phyloP scores from a whole-genome alignment of 2,113 vertebrate genomes.

The Urocynchramus pylzowi region DNA sequence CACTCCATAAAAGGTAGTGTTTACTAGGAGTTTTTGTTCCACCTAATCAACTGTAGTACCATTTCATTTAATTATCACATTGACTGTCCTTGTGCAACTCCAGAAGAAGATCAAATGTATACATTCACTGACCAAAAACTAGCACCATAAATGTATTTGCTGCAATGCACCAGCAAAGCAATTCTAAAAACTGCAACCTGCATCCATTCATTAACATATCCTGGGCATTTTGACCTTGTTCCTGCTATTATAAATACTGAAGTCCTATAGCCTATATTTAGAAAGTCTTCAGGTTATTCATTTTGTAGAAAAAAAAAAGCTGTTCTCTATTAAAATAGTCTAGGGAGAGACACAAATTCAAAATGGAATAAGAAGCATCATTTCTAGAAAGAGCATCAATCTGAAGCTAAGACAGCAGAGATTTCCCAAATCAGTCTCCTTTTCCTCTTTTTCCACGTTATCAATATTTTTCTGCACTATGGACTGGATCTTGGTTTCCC shows the following conservation, averaged over 20 bases:
- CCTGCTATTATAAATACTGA: background rate
- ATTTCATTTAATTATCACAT: background rate
- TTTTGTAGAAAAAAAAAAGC: background rate
- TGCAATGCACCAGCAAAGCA: conserved; percentile 18
- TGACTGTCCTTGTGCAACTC: background rate
- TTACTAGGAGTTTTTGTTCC: background rate
- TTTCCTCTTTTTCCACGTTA: background rate
- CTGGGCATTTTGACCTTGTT: background rate
- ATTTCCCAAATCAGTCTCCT: background rate
- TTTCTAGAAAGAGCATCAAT: background rate
- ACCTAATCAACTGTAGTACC: background rate
- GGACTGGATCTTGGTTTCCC: background rate
- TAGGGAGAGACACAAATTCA: background rate
- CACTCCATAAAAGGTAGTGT: background rate
- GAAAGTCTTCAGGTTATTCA: background rate
- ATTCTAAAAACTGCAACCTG: background rate
- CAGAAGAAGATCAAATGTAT: background rate
- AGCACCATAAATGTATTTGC: background rate
- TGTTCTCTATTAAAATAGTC: background rate
- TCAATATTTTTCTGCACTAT: background rate
- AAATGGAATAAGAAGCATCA: background rate
- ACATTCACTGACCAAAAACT: background rate
- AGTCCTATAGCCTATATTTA: background rate
- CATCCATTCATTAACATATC: background rate
- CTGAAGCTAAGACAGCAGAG: background rate